phyloP scores from a whole-genome alignment of 1,140 invertebrate species.

The Aphelinus certus region DNA sequence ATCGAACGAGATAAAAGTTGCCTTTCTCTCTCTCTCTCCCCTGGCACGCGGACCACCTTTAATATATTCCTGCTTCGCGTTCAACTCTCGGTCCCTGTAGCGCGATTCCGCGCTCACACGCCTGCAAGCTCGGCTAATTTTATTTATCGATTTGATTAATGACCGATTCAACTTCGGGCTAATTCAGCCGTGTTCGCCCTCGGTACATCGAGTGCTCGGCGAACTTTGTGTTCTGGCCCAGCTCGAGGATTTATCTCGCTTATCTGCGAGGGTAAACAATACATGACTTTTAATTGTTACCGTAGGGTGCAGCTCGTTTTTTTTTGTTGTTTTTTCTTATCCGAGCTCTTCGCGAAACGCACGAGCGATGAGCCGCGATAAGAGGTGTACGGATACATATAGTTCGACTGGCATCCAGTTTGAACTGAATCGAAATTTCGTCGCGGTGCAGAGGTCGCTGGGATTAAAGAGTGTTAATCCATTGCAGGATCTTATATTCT shows the following conservation, averaged over 20 bases:
- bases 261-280: constrained; percentile 19
- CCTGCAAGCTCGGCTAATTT: constrained; percentile 23
- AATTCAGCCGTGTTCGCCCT: constrained; percentile 9
- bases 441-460: no score
- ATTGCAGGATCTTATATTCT: no score
- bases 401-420: no score
- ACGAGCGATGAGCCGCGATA: constrained; percentile 5
- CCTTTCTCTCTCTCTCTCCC: no score
- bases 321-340: constrained; percentile 3
- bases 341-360: background rate
- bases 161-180: constrained; percentile 31
- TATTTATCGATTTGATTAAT: constrained; percentile 41
- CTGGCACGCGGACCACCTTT: no score
- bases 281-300: constrained; percentile 33
- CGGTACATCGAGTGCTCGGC: constrained; percentile 5
- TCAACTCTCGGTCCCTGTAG: constrained; percentile 28
- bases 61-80: constrained; percentile 52
- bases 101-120: constrained; percentile 4
- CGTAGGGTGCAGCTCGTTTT: background rate
- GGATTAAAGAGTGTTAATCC: no score
- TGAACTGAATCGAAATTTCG: no score
- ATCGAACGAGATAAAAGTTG: constrained; percentile 61
- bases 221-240: background rate
- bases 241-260: constrained; percentile 15
- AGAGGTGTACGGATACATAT: background rate